These are phyloP conservation scores for Chloroceryle aenea DNA, from an alignment of 2,113 vertebrate genomes.

Conservation along the genomic window DNA sequence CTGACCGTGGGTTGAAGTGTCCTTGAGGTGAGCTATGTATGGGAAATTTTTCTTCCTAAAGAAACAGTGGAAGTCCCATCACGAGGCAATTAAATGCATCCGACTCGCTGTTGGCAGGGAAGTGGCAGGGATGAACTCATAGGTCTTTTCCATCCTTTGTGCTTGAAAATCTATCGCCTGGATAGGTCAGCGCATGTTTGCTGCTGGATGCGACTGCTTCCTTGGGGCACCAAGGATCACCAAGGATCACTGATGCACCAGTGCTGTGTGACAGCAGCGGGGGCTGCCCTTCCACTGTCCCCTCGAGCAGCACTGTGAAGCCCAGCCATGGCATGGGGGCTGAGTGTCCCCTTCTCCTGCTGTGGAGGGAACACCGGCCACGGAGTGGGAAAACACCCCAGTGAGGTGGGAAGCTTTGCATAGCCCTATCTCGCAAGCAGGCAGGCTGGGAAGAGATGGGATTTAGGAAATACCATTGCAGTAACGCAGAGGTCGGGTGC, in stretches of 20 bases:
- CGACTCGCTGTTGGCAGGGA: constrained; percentile 2
- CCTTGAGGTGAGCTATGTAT: background rate
- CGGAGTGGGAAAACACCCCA: background rate
- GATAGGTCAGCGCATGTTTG: background rate
- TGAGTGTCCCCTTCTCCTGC: background rate
- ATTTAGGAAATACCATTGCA: fast-evolving
- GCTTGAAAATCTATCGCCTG: background rate
- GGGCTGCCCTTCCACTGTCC: background rate
- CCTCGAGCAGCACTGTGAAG: fast-evolving
- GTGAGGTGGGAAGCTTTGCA: background rate
- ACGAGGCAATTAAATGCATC: background rate
- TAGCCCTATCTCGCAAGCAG: fast-evolving
- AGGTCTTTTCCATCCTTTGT: constrained; percentile 22
- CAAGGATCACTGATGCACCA: too few species aligned
- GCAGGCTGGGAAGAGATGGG: background rate
- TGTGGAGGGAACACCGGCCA: fast-evolving
- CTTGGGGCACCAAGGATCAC: too few species aligned
- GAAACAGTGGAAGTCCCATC: constrained; percentile 5
- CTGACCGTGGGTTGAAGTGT: background rate
- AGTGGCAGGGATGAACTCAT: background rate
- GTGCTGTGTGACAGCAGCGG: fast-evolving
- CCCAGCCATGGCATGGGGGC: fast-evolving
- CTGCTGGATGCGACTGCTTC: background rate
- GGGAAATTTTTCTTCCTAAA: background rate
- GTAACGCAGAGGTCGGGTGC: fast-evolving